Base-by-base conservation (phyloP, 2,888 invertebrate genomes). In the Sphinx pinastri region DNA sequence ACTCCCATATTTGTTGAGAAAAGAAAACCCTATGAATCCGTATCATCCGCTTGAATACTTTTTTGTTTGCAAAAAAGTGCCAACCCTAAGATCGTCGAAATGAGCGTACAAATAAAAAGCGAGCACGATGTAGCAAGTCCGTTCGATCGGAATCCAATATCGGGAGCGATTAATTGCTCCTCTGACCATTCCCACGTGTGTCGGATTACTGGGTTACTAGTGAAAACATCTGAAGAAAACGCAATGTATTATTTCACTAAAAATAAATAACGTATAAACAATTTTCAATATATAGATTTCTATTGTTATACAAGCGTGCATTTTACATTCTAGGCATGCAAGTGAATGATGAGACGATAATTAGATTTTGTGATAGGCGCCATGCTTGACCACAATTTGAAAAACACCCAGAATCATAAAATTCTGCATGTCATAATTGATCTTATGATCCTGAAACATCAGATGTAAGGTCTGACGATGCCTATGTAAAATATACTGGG, bases 91-190 rank as follows among this genome's bases (percentile, higher is more conserved):
- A 10, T n/a, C 54, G 52, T 70, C 70, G 71, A 74, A 73, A 76
- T 73, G 71, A 76, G 75, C 71, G 69, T 54, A 58, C 55, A 70
- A 71, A 76, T 72, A 72, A 77, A 72, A 38, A 71, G 63, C 58
- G 51, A 59, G 52, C 31, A 14, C 57, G 71, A 73, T 66, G 68
- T 67, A 71, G 16, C 68, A 38, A 71, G 71, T 12, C 60, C 60
- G 73, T 68, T 70, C 70, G 67, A 77, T 75, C 71, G 74, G 78
- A 78, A 75, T 77, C 71, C 74, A 77, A 76, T 78, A 75, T 74
- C 57, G 71, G 55, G 69, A 58, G 68, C 59, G 68, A 54, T 72
- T 70, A 73, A 71, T 68, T 66, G 68, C 69, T 70, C 60, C 57
- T 19, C 73, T 68, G 60, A 12, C 16, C 60, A 63, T 63, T 63